Base-by-base conservation (phyloP, 2,797 vertebrate genomes). In the Acestrorhynchus altus region DNA sequence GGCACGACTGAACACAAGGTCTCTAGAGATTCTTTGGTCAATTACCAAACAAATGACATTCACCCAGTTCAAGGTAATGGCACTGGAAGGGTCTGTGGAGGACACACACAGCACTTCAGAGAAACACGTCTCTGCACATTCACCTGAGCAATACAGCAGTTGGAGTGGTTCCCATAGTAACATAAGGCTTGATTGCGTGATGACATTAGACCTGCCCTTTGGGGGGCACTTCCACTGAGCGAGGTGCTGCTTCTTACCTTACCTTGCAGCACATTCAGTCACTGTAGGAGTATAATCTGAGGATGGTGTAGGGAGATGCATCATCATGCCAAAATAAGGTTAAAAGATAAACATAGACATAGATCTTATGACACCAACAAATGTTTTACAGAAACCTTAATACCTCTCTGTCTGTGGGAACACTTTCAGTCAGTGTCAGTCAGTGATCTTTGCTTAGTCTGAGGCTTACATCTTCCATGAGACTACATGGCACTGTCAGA, bases 101-200 rank as follows among this genome's bases (percentile, higher is more conserved):
- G 56, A n/a, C 54, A 60, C 7, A 18, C 1, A 59, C n/a, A 35
- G 44, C 31, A 51, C 57, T 69, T 15, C 39, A 31, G 49, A 59
- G 51, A 22, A 42, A 31, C 61, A 75, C 44, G 60, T 63, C 65
- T 56, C 71, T 46, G 51, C 54, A 40, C 67, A 64, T 56, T 68
- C 64, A 78, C 66, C 44, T 74, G 68, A 75, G n/a, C 61, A 74
- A 44, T 40, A 76, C 57, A 74, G 67, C 47, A 60, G 72, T 64
- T 76, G 49, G 60, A 56, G 61, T 51, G 76, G 81, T 82, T 84
- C 68, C 76, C 69, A 85, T 81, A 78, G 69, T 64, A 78, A 85
- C 83, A 44, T 57, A 64, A 67, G 72, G 70, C 57, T 78, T 81
- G 69, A 74, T 16, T n/a, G 56, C 54, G 39, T 66, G 67, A 44